Evolutionary conservation across 2,113 vertebrate species (phyloP), one percentile per base, ranked within the genome.

Genomic region (Montifringilla adamsi): DNA sequence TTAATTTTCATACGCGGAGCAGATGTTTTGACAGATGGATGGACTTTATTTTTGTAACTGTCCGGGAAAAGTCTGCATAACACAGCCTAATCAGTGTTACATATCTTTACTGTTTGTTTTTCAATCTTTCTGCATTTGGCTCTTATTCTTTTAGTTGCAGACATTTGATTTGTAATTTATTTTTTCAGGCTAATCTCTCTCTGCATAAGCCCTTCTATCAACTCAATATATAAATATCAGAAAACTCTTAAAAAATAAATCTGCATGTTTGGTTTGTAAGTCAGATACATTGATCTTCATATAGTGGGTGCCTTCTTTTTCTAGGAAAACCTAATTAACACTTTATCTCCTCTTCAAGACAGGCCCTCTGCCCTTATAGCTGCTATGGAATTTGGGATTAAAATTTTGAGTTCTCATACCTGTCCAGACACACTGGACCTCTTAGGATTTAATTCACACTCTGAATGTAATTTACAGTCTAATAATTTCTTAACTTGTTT

Each of bases 11-110:
- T 97, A 96, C 9, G 5, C 47, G 1, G 94, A 97, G 84, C 98
- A 98, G 98, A 98, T 98, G 98, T 98, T 98, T 98, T 98, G 97
- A 98, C 98, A 98, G 98, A 98, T 98, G 98, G 98, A 97, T 95
- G 93, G 96, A 98, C 97, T 98, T 98, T 98, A 98, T 98, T 98
- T 98, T 98, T 98, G 88, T 98, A 98, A 97, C 96, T 90, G 69
- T 97, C 97, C 97, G 8, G 97, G 97, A 97, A 97, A 98, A 97
- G 95, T 97, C 97, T 98, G 96, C 59, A 76, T 96, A 97, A 97
- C 90, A 95, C 87, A 96, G 94, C 66, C 90, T 97, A 97, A 98
- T 98, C 97, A 97, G 94, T 96, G 96, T 96, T 97, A 81, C 76
- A 77, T 97, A 93, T 96, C 97, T 97, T 64, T 66, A 88, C 74